Base-by-base conservation (phyloP, 2,888 invertebrate genomes). In the Drosophila koepferae region DNA sequence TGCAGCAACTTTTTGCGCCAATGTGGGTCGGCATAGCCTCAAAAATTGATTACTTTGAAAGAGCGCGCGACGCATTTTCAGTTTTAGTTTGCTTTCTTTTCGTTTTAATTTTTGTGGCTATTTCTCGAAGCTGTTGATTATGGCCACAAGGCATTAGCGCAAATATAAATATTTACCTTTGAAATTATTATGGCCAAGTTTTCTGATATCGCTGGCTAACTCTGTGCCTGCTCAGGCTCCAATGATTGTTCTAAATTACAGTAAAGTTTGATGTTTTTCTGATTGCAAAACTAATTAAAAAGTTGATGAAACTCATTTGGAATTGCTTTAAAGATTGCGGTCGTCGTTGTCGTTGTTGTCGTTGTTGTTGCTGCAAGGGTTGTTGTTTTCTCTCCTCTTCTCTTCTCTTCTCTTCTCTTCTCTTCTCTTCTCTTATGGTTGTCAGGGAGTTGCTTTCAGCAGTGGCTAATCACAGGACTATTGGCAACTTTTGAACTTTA, bases 211-310 rank as follows among this genome's bases (percentile, higher is more conserved):
- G 53, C 61, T 34, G 44, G 59, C 58, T 63, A 74, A 62, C 58
- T 41, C 61, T 43, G 44, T 1, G 14, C 18, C 20, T 10, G 53
- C 3, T 9, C 34, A 6, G 28, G 55, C 20, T 28, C 41, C 51
- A 53, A 56, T 68, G 70, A 70, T 74, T 77, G 70, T 53, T 63
- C 67, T 54, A 65, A 78, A 70, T 78, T 78, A 70, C 59, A 59
- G 64, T 20, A 72, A 78, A 81, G 74, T 74, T 81, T 72, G 55
- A 73, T 74, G 72, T 76, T 66, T 71, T 78, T 82, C 80, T 77
- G 89, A 86, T 86, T 82, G 89, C 84, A 79, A 86, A 86, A 86
- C 86, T 86, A 86, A 86, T 86, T 86, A 86, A 86, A 86, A 88
- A 86, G 86, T 88, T 88, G 73, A 83, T 85, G 69, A 82, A 86